These are phyloP conservation scores for Harpagus bidentatus DNA, from an alignment of 2,113 vertebrate species.

Conservation along the genomic window DNA sequence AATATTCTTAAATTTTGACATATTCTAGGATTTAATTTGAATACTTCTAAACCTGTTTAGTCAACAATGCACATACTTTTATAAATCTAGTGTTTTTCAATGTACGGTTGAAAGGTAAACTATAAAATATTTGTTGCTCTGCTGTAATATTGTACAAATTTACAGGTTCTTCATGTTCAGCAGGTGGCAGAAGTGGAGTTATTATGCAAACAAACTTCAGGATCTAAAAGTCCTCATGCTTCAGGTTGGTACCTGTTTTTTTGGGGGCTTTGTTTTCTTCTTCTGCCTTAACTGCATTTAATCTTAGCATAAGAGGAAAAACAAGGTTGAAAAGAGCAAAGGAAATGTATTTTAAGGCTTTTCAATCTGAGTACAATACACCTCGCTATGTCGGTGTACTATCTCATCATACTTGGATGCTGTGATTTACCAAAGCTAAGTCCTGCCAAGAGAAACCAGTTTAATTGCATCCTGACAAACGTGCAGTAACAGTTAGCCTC, in stretches of 20 bases:
- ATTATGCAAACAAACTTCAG: slow-evolving; percentile 36
- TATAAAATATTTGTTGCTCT: neutral
- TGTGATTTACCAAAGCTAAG: neutral
- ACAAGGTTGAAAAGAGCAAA: neutral
- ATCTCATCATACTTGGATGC: fast-evolving
- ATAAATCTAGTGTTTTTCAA: neutral
- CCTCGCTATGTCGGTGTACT: neutral
- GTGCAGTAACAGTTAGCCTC: neutral
- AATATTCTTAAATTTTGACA: neutral
- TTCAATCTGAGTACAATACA: neutral
- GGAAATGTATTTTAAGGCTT: neutral
- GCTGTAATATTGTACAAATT: slow-evolving; percentile 50
- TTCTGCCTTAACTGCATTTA: neutral
- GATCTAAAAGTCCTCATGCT: slow-evolving; percentile 23
- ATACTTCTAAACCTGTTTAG: neutral
- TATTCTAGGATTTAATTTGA: neutral
- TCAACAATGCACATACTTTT: neutral
- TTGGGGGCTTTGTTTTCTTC: neutral
- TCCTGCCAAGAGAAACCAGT: neutral
- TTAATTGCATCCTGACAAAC: neutral
- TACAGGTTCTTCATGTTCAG: slow-evolving; percentile 80
- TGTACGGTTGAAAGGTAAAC: neutral
- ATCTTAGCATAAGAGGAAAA: neutral
- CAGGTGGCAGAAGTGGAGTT: slow-evolving; percentile 62
- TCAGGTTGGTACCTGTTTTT: slow-evolving; percentile 67